Evolutionary conservation across 1,140 invertebrate species (phyloP).

Genomic region (Euschistus heros): DNA sequence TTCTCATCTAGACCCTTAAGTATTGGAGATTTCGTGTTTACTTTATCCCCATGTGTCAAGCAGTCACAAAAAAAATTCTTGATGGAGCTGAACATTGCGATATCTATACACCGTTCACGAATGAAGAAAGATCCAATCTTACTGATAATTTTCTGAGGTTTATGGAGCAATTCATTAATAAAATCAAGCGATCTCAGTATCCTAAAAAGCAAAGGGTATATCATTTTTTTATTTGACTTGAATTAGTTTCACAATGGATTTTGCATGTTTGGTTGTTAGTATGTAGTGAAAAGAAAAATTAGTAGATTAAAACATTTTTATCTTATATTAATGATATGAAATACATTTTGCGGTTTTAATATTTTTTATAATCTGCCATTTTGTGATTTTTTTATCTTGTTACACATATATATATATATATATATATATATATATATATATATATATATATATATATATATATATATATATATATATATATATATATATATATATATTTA

Average conservation of each 20-base stretch:
- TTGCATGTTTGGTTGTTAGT: too few relatives aligned
- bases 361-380: too few relatives aligned
- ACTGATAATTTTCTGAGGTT: slow-evolving; percentile 72
- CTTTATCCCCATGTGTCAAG: slow-evolving; percentile 64
- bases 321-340: too few relatives aligned
- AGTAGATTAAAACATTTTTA: too few relatives aligned
- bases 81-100: slow-evolving; percentile 63
- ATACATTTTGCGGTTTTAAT: too few relatives aligned
- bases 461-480: too few relatives aligned
- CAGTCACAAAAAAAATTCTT: slow-evolving; percentile 58
- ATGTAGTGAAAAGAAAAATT: too few relatives aligned
- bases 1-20: slow-evolving; percentile 58
- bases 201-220: slow-evolving; percentile 49
- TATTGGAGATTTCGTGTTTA: slow-evolving; percentile 91
- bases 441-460: too few relatives aligned
- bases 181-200: slow-evolving; percentile 61
- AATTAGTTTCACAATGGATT: background rate
- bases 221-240: background rate
- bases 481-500: too few relatives aligned
- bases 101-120: slow-evolving; percentile 54
- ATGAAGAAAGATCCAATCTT: slow-evolving; percentile 51
- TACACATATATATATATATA: too few relatives aligned
- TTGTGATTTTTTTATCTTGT: too few relatives aligned
- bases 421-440: too few relatives aligned
- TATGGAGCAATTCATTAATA: slow-evolving; percentile 79